These are phyloP conservation scores for Percopsis transmontana DNA, from an alignment of 2,113 vertebrate genomes.

Conservation along the genomic window DNA sequence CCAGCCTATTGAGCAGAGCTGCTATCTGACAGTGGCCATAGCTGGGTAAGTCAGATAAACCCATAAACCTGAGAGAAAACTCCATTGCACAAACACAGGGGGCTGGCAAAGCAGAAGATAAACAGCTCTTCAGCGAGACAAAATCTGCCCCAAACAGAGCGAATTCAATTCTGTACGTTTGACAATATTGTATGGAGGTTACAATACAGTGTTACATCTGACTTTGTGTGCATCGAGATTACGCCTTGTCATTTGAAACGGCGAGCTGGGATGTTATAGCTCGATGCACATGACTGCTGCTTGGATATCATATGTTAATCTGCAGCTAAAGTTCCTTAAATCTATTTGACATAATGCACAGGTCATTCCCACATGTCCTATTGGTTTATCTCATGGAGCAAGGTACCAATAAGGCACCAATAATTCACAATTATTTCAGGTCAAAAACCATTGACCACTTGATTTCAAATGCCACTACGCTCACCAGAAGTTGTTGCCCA, in stretches of 20 bases:
- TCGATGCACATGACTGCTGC: conserved; percentile 13
- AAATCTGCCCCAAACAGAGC: conserved; percentile 41
- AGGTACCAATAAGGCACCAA: too few relatives aligned
- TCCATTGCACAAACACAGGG: conserved; percentile 42
- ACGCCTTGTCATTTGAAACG: conserved; percentile 37
- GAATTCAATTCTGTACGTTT: conserved; percentile 35
- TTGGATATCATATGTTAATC: conserved; percentile 15
- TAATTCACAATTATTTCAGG: too few relatives aligned
- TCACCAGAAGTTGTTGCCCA: too few relatives aligned
- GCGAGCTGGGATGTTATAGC: background rate
- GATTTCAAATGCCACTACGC: too few relatives aligned
- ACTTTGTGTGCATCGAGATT: conserved; percentile 36
- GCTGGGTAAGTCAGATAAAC: conserved; percentile 57
- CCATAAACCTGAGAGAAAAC: conserved; percentile 47
- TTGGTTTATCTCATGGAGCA: too few relatives aligned
- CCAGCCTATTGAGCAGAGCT: conserved; percentile 45
- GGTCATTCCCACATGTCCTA: too few relatives aligned
- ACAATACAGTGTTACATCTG: conserved; percentile 22
- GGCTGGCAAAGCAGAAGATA: conserved; percentile 59
- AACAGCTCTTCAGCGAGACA: conserved; percentile 44
- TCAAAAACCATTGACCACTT: too few relatives aligned
- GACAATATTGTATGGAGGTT: conserved; percentile 40
- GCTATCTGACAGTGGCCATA: conserved; percentile 56
- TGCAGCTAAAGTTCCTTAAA: background rate
- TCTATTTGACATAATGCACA: too few relatives aligned